Percentiles rank a stretch among this genome's conserved stretches.
Conservation (phyloP, 2,113 vertebrate species). For the Castor canadensis region DNA sequence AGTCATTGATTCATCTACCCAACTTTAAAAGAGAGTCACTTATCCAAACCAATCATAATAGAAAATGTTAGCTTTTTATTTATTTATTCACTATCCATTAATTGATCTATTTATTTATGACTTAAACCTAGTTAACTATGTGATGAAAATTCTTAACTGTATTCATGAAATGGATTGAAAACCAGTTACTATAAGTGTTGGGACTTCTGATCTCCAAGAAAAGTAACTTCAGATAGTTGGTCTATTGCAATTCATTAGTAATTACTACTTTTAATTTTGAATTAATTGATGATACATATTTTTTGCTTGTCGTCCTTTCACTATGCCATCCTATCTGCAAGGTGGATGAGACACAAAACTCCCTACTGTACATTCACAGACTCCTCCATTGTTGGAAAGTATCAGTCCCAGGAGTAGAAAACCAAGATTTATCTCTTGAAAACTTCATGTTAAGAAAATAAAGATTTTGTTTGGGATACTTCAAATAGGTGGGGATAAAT, state of each 20-base stretch:
- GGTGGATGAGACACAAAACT: neutral
- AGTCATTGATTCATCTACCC: neutral
- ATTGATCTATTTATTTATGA: neutral
- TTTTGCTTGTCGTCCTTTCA: neutral
- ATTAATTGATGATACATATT: neutral
- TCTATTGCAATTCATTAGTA: neutral
- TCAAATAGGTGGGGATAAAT: neutral
- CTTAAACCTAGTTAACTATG: neutral
- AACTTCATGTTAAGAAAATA: neutral
- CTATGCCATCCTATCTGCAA: neutral
- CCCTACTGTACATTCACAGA: neutral
- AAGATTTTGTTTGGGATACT: neutral
- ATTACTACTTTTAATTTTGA: neutral
- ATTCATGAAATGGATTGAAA: neutral
- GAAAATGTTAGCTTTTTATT: neutral
- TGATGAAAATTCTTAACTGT: neutral
- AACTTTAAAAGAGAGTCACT: neutral
- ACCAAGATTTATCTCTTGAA: neutral
- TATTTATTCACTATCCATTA: neutral
- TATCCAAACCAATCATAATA: neutral
- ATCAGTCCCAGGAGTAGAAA: neutral
- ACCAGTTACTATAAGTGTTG: neutral
- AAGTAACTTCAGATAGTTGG: neutral
- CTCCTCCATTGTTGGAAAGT: neutral
- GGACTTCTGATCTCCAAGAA: neutral